Percentiles rank a stretch among this genome's conserved stretches.
phyloP scores from a whole-genome alignment of 2,797 vertebrate species.

The Synaphobranchus kaupii region DNA sequence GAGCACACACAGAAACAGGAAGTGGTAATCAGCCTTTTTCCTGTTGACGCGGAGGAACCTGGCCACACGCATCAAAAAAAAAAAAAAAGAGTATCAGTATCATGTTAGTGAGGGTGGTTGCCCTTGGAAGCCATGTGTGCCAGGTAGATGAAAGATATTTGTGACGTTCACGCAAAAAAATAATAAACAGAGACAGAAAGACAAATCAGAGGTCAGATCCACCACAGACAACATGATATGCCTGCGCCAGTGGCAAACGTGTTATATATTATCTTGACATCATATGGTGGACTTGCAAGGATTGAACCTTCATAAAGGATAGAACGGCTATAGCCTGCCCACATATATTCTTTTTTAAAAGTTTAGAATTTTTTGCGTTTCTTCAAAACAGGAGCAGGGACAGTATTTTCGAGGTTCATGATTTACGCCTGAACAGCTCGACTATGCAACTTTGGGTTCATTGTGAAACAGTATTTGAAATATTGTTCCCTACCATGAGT shows the following conservation, averaged over 20 bases:
- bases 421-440: too few relatives aligned
- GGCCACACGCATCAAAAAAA: not conserved
- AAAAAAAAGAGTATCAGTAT: not conserved
- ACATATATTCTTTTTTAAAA: too few relatives aligned
- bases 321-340: not conserved
- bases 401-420: too few relatives aligned
- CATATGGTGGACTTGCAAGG: not conserved
- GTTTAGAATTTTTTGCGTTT: too few relatives aligned
- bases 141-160: not conserved
- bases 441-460: too few relatives aligned
- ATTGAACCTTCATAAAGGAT: not conserved
- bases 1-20: not conserved
- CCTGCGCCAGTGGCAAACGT: not conserved
- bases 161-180: not conserved
- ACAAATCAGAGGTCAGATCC: not conserved
- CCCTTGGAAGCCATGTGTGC: not conserved
- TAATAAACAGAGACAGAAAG: not conserved
- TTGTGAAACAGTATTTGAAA: too few relatives aligned
- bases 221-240: not conserved
- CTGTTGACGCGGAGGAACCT: not conserved
- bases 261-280: not conserved
- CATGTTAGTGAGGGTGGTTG: not conserved
- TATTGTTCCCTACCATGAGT: too few relatives aligned
- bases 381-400: too few relatives aligned
- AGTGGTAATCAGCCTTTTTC: not conserved